These are phyloP conservation scores for Cavia aperea DNA, from an alignment of 2,113 vertebrate genomes.

Conservation along the genomic window DNA sequence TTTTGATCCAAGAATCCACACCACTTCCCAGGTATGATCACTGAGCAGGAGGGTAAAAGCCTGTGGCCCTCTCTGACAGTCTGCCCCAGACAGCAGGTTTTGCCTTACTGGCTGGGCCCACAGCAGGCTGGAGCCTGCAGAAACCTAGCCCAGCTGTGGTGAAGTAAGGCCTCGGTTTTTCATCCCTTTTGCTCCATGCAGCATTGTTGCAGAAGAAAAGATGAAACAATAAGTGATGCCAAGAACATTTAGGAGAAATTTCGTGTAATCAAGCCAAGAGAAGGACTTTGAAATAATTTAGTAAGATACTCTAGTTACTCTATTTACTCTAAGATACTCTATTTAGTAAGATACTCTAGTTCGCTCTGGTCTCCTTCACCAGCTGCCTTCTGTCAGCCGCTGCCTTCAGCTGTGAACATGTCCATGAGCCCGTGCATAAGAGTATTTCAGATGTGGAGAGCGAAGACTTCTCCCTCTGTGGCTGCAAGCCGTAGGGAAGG, in stretches of 20 bases:
- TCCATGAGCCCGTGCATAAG: background rate
- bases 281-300: constrained; percentile 1
- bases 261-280: background rate
- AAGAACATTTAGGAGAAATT: background rate
- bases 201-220: constrained; percentile 11
- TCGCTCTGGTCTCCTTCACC: background rate
- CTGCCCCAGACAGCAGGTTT: background rate
- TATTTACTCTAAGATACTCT: too few relatives aligned
- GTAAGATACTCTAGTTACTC: background rate
- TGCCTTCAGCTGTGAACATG: background rate
- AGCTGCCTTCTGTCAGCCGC: background rate
- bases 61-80: background rate
- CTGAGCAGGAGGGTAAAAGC: background rate
- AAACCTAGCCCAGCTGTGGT: background rate
- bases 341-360: background rate
- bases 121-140: background rate
- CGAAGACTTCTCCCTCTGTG: background rate
- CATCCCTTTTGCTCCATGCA: background rate
- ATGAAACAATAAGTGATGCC: background rate
- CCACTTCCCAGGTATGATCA: background rate
- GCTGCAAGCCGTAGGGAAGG: background rate
- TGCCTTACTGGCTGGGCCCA: background rate
- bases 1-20: background rate
- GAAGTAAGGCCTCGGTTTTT: background rate
- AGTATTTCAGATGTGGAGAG: background rate